A percentile compares a stretch with the other conserved stretches of the same genome.
phyloP scores from a whole-genome alignment of 2,797 vertebrate species.

The Gallinago nigripennis region DNA sequence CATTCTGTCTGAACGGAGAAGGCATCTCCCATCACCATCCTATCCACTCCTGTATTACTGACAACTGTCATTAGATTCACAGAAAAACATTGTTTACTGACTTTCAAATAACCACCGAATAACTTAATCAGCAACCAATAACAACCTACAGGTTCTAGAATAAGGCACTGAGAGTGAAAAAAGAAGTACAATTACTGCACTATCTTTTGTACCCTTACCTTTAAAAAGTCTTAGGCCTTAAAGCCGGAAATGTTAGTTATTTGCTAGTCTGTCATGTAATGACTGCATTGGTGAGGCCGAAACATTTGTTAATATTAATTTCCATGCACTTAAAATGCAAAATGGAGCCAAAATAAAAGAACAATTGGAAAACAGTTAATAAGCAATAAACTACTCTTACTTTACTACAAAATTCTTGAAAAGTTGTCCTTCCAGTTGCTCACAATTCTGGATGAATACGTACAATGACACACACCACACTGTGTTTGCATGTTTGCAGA shows the following conservation, averaged over 20 bases:
- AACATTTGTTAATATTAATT: not conserved
- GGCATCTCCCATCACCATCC: not conserved
- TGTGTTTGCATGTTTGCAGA: not conserved
- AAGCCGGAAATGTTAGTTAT: not conserved
- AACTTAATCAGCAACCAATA: not conserved
- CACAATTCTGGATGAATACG: not conserved
- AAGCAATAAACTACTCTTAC: not conserved
- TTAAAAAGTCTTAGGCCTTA: not conserved
- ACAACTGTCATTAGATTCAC: not conserved
- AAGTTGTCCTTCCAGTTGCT: not conserved
- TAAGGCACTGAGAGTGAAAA: not conserved
- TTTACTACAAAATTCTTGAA: not conserved
- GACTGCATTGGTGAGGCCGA: not conserved
- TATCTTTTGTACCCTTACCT: not conserved
- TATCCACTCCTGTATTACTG: not conserved
- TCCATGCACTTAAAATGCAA: not conserved
- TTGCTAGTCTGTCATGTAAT: not conserved
- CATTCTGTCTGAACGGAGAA: not conserved
- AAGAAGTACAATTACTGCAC: not conserved
- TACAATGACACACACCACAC: not conserved
- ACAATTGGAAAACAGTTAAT: not conserved
- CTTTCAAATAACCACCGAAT: not conserved
- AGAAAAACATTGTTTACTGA: not conserved
- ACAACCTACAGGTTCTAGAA: not conserved
- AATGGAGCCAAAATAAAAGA: not conserved